A percentile compares a stretch with the other conserved stretches of the same genome.
Evolutionary conservation across 2,888 invertebrate genomes (phyloP).

Genomic region (Slavum lentiscoides): DNA sequence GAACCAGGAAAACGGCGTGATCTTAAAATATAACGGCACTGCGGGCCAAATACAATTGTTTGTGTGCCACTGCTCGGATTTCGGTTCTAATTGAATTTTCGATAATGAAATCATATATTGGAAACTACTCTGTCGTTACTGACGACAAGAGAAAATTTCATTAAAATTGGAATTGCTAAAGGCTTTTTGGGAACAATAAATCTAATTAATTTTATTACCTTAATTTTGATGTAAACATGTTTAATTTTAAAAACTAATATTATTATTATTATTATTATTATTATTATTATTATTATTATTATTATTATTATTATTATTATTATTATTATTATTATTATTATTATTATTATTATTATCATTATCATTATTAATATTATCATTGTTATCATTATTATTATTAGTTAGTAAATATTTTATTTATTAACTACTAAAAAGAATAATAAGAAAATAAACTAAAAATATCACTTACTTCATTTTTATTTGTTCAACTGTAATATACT

Average conservation of each 20-base stretch:
- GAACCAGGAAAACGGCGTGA: conserved; percentile 35
- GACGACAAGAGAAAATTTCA: not conserved
- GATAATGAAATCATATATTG: not conserved
- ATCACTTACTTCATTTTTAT: conserved; percentile 13
- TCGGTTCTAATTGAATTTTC: conserved; percentile 16
- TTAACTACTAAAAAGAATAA: no score
- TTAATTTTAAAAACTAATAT: no score
- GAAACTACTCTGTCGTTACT: not conserved
- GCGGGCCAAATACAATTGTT: conserved; percentile 45
- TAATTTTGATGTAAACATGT: no score
- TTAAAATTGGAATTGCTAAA: not conserved
- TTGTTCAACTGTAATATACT: not conserved
- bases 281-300: no score
- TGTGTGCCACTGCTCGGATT: conserved; percentile 32
- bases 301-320: no score
- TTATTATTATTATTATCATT: no score
- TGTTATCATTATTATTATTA: not conserved
- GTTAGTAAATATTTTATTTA: not conserved
- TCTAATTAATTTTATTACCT: no score
- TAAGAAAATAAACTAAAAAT: not conserved
- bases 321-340: no score
- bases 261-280: no score
- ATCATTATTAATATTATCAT: no score
- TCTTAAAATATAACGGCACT: conserved; percentile 43
- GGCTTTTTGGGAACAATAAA: no score